Evolutionary conservation across 2,797 vertebrate species (phyloP).

Genomic region (Sphenopsis melanotis): DNA sequence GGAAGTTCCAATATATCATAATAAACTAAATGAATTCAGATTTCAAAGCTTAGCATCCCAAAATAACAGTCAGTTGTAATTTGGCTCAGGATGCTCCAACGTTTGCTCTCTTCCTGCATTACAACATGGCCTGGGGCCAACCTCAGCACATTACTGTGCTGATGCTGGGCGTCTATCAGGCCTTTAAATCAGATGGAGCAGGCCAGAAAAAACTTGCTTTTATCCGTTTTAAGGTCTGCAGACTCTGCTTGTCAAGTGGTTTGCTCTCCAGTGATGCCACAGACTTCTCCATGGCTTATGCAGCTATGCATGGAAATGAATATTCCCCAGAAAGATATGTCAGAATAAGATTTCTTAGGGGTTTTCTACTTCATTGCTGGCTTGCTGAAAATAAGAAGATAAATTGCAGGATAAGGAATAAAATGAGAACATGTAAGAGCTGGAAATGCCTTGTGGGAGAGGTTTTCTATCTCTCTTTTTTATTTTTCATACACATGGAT

Average conservation of each 20-base stretch:
- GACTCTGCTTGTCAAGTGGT: neutral
- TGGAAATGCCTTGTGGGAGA: neutral
- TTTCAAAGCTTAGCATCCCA: constrained; percentile 34
- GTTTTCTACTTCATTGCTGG: neutral
- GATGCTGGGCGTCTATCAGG: constrained; percentile 20
- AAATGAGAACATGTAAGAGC: neutral
- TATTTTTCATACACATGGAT: neutral
- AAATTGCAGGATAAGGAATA: constrained; percentile 13
- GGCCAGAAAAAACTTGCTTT: constrained; percentile 48
- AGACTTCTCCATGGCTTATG: constrained; percentile 3
- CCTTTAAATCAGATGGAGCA: constrained; percentile 33
- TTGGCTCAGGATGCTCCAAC: constrained; percentile 5
- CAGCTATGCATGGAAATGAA: neutral
- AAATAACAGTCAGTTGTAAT: constrained; percentile 33
- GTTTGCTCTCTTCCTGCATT: constrained; percentile 18
- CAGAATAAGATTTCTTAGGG: neutral
- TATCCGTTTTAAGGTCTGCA: constrained; percentile 20
- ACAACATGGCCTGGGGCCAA: constrained; percentile 18
- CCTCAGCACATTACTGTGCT: constrained; percentile 2
- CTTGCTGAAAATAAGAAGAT: constrained; percentile 15
- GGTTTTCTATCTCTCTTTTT: neutral
- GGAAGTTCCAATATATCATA: neutral
- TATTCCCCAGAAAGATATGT: constrained; percentile 13
- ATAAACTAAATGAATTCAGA: constrained; percentile 36
- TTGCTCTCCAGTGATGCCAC: constrained; percentile 35